Base-by-base conservation (phyloP, 2,888 invertebrate genomes). In the Chamaedrilus cognettii region DNA sequence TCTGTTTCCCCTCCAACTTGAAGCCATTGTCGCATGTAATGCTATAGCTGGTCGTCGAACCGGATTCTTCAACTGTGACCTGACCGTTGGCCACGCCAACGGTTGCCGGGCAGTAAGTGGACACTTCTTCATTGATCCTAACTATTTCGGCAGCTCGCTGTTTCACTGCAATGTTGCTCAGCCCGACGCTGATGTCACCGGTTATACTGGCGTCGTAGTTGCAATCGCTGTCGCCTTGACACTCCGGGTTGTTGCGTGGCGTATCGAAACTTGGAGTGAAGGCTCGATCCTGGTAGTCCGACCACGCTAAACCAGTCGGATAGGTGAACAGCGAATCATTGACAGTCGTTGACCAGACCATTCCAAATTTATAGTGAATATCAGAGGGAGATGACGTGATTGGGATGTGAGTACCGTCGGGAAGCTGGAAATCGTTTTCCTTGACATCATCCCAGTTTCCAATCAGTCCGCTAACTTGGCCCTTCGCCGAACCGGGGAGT, bases 371-470 rank as follows among this genome's bases (percentile, higher is more conserved):
- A 30, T 60, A 51, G 33, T 65, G 65, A 30, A 65, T 65, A n/a
- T 60, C 34, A 1, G 34, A 2, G 15, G 34, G 28, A 19, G 60
- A 52, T 4, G 65, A 65, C 26, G 50, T 60, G 23, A 3, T 52
- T 32, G 60, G 55, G 28, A 65, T 65, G 19, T 31, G 52, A 5
- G 65, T 52, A 11, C 30, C 34, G 23, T 65, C 32, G 2, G 60
- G 52, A 31, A 60, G 65, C 60, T 60, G 60, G 2, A 65, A 51
- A 50, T 65, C 65, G 52, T 65, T 60, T 26, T 52, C 50, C 19
- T 28, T 3, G 30, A 60, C 42, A 42, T 65, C 65, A 60, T 65
- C 60, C 60, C 60, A 65, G 57, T 65, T 65, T 30, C 65, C 65
- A 23, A 65, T 28, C 35, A 65, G 32, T n/a, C 65, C 65, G 32